Evolutionary conservation across 1,140 invertebrate genomes (phyloP).

Genomic region (Mercenaria mercenaria): DNA sequence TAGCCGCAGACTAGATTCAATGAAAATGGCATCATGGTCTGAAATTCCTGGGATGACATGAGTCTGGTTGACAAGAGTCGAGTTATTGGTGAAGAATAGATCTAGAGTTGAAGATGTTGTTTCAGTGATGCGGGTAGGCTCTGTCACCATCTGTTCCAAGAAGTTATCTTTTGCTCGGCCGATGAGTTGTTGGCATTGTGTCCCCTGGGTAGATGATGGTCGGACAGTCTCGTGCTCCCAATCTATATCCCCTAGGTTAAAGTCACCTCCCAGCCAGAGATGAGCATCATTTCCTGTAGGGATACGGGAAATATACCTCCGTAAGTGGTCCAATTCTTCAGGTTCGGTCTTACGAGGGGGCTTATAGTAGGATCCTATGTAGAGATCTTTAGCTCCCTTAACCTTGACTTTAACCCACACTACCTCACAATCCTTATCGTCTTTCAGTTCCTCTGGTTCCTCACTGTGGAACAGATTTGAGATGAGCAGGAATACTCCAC

Average conservation of each 20-base stretch:
- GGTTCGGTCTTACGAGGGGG: conserved; percentile 25
- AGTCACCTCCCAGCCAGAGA: no score
- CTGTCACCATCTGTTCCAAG: no score
- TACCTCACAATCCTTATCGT: not conserved
- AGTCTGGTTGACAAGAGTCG: no score
- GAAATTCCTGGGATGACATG: no score
- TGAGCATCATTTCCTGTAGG: conserved; percentile 31
- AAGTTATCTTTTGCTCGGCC: no score
- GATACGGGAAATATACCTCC: not conserved
- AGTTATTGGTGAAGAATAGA: no score
- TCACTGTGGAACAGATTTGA: conserved; percentile 17
- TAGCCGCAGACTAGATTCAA: conserved; percentile 2
- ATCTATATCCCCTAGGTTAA: conserved; percentile 22
- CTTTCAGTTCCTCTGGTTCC: conserved; percentile 42
- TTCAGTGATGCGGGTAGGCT: no score
- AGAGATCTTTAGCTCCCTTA: conserved; percentile 44
- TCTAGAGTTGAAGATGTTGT: no score
- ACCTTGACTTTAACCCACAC: conserved; percentile 32
- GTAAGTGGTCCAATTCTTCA: not conserved
- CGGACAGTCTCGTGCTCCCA: not conserved
- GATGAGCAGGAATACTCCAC: conserved; percentile 51
- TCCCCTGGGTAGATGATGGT: no score
- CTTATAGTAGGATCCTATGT: conserved; percentile 41
- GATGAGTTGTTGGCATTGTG: no score
- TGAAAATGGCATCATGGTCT: no score